Evolutionary conservation across 1,140 invertebrate species (phyloP), one percentile per base, ranked within the genome.

Genomic region (Eubasilissa regina): DNA sequence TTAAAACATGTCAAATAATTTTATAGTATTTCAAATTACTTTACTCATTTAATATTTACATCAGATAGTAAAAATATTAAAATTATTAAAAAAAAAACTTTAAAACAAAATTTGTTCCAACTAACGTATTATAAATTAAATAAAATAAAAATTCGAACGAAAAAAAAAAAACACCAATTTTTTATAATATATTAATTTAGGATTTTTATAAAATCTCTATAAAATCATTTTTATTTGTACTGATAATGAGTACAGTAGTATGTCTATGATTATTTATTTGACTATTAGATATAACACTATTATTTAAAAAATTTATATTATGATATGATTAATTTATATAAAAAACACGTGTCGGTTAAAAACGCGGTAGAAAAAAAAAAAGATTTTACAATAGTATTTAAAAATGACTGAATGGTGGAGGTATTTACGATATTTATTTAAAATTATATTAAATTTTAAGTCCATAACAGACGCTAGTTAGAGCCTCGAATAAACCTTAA

Each of bases 201-300:
- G 72, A 74, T 74, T 74, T 74, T 74, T 55, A 74, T 56, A 74
- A 74, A 74, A 74, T 74, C 72, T 74, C 55, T 74, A 11, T 12
- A 47, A 48, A 48, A 48, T 4, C 17, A 17, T 70, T 74, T 35
- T 56, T 74, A 43, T 74, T 74, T 74, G 72, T 74, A 74, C 72
- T 74, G 56, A 21, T 44, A 43, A 13, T 25, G 72, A 74, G 72
- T 74, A 74, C 64, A 19, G 21, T 74, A 56, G 56, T 74, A 45
- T 11, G 17, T 53, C 21, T 13, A 66, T 9, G 35, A 53, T 72
- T 19, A 72, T 70, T 48, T 48, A 51, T n/a, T 74, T 56, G 55
- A 74, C 55, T 74, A 74, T 35, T 17, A 21, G n/a, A 74, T 44
- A 68, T 21, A 15, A 60, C 21, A 60, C 10, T 60, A 60, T 25